Percentiles rank a stretch among this genome's conserved stretches.
Evolutionary conservation across 1,140 invertebrate species (phyloP).

Genomic region (Aplysia californica): DNA sequence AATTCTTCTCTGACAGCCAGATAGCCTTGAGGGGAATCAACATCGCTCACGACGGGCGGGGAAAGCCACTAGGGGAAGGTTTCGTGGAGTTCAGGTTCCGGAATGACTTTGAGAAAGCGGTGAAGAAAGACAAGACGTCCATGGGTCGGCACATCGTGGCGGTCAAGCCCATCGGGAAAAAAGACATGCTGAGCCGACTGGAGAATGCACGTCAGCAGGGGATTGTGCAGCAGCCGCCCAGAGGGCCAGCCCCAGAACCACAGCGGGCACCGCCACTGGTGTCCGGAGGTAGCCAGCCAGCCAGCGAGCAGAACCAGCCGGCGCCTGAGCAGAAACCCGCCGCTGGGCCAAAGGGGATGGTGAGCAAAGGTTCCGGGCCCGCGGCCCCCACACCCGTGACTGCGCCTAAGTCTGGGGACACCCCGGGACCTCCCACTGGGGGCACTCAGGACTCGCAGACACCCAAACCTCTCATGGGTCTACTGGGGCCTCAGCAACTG

Average conservation of each 20-base stretch:
- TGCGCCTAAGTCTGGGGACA: no score
- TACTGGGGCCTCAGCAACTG: background rate
- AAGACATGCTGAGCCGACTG: slow-evolving; percentile 68
- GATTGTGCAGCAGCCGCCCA: slow-evolving; percentile 13
- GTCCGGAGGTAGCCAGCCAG: background rate
- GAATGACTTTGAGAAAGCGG: slow-evolving; percentile 78
- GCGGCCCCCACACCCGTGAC: no score
- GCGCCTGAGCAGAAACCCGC: background rate
- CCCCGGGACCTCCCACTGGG: background rate
- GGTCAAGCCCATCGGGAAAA: slow-evolving; percentile 76
- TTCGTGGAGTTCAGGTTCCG: slow-evolving; percentile 84
- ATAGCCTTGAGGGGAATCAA: slow-evolving; percentile 87
- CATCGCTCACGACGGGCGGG: slow-evolving; percentile 83
- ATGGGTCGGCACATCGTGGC: slow-evolving; percentile 69
- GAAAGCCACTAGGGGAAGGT: slow-evolving; percentile 83
- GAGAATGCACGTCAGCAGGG: slow-evolving; percentile 30
- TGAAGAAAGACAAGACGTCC: slow-evolving; percentile 70
- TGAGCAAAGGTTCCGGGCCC: no score
- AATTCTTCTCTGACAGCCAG: slow-evolving; percentile 82
- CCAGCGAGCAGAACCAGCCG: background rate
- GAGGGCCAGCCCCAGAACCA: no score
- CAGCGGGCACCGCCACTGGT: no score
- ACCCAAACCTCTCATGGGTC: background rate
- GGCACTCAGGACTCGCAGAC: background rate
- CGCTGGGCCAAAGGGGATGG: background rate